Percentiles rank a stretch among this genome's conserved stretches.
Conservation (phyloP, 2,888 invertebrate genomes). For the Lordiphosa andalusiaca region DNA sequence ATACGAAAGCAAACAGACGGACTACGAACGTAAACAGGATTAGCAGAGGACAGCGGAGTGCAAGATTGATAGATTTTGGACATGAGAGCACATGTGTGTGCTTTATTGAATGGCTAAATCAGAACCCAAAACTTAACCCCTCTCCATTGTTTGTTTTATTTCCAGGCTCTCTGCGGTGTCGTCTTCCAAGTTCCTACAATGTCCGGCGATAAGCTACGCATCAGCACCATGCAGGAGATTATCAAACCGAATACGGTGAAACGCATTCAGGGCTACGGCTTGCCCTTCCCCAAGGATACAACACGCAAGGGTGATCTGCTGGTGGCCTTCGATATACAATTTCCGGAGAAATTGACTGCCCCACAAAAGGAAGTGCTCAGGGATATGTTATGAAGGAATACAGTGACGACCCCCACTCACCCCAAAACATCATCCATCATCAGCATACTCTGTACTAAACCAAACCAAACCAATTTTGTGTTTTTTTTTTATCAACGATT, state of each 20-base stretch:
- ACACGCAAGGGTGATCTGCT: constrained; percentile 94
- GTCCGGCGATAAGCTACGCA: constrained; percentile 90
- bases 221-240: constrained; percentile 90
- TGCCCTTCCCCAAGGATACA: constrained; percentile 96
- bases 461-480: constrained; percentile 18
- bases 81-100: constrained; percentile 17
- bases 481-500: constrained; percentile 23
- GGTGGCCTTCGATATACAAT: constrained; percentile 96
- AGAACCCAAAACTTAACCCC: constrained; percentile 16
- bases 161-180: constrained; percentile 95
- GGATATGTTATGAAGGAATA: constrained; percentile 87
- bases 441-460: constrained; percentile 21
- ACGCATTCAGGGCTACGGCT: constrained; percentile 93
- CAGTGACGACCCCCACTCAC: constrained; percentile 2
- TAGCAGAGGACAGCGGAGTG: constrained; percentile 18
- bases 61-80: constrained; percentile 69
- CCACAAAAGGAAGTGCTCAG: constrained; percentile 93
- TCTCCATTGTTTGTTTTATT: constrained; percentile 64
- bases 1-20: constrained; percentile 53
- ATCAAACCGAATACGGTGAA: constrained; percentile 95
- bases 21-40: constrained; percentile 65
- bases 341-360: constrained; percentile 91
- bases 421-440: neutral
- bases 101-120: constrained; percentile 58
- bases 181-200: constrained; percentile 95